These are phyloP conservation scores for Camponotus vicinus DNA, from an alignment of 1,140 invertebrate species.

Conservation along the genomic window DNA sequence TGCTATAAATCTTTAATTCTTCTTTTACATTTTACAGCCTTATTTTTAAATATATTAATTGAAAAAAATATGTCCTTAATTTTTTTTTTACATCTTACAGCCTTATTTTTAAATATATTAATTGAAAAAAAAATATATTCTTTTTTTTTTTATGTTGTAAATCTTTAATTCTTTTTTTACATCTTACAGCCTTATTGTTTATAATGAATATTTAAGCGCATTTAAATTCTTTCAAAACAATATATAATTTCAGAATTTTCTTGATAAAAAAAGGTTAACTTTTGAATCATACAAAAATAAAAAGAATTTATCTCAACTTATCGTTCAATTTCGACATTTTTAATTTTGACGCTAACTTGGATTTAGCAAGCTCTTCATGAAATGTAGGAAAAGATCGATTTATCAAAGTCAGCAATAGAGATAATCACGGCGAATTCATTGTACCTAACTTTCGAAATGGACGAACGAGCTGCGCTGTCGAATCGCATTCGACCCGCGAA, in stretches of 20 bases:
- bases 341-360: not conserved
- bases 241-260: not conserved
- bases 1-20: not conserved
- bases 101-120: not conserved
- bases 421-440: slow-evolving; percentile 70
- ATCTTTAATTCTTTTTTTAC: not conserved
- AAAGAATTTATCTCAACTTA: not conserved
- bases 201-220: not conserved
- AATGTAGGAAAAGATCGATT: slow-evolving; percentile 61
- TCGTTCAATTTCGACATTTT: not conserved
- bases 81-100: not conserved
- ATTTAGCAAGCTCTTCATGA: slow-evolving; percentile 20
- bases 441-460: slow-evolving; percentile 55
- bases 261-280: not conserved
- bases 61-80: not conserved
- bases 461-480: slow-evolving; percentile 49
- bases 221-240: not conserved
- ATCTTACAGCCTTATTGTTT: not conserved
- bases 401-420: slow-evolving; percentile 68
- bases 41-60: not conserved
- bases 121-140: not conserved
- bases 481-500: slow-evolving; percentile 68
- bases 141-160: not conserved
- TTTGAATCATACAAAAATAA: not conserved
- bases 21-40: not conserved